Evolutionary conservation across 2,888 invertebrate genomes (phyloP).

Genomic region (Chymomyza fuscimana): DNA sequence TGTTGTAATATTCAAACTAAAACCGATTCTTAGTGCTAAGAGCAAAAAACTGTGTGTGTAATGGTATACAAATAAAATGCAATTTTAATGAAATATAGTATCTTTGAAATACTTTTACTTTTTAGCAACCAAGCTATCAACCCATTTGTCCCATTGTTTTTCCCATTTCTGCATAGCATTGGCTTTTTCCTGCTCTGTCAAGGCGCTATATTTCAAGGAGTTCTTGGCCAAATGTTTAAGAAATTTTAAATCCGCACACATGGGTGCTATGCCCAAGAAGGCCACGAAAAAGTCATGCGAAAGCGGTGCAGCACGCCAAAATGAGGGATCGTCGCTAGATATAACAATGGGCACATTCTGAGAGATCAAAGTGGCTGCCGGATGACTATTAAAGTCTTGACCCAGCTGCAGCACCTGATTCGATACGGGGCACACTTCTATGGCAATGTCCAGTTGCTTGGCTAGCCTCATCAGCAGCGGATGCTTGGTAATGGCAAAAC

Average conservation of each 20-base stretch:
- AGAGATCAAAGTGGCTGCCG: conserved; percentile 84
- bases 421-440: conserved; percentile 90
- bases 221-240: conserved; percentile 87
- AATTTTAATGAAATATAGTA: conserved; percentile 31
- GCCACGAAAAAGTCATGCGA: conserved; percentile 90
- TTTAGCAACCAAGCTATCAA: conserved; percentile 68
- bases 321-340: conserved; percentile 89
- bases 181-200: conserved; percentile 80
- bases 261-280: conserved; percentile 85
- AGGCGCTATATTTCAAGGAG: conserved; percentile 85
- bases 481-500: conserved; percentile 87
- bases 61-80: conserved; percentile 44
- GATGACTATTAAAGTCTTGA: conserved; percentile 88
- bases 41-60: conserved; percentile 23
- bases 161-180: conserved; percentile 81
- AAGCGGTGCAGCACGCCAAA: conserved; percentile 86
- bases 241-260: conserved; percentile 84
- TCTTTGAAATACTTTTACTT: background rate
- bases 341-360: conserved; percentile 86
- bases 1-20: conserved; percentile 29
- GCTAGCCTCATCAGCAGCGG: conserved; percentile 83
- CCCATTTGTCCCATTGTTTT: conserved; percentile 82
- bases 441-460: conserved; percentile 83
- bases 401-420: conserved; percentile 87
- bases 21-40: conserved; percentile 34